These are phyloP conservation scores for Belonocnema kinseyi DNA, from an alignment of 1,140 invertebrate genomes.

Conservation along the genomic window DNA sequence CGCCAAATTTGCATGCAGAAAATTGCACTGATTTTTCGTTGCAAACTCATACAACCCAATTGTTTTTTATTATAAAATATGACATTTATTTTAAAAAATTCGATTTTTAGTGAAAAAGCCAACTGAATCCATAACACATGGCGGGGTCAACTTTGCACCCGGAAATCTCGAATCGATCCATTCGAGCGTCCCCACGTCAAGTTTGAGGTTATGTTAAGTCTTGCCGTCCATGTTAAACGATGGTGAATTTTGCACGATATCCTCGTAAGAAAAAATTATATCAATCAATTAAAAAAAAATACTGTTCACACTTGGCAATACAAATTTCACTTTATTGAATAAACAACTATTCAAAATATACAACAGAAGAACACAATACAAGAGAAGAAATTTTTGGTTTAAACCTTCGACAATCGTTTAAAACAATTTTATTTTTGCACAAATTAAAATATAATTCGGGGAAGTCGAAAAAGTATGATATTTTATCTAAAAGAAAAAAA, in stretches of 20 bases:
- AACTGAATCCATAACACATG: not conserved
- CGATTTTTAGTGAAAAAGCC: not conserved
- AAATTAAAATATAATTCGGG: not conserved
- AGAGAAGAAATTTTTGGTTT: not conserved
- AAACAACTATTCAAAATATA: not conserved
- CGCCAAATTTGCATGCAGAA: too few species aligned
- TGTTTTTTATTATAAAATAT: too few species aligned
- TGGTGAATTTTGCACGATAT: not conserved
- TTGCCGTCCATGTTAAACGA: not conserved
- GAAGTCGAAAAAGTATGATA: not conserved
- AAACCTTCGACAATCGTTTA: not conserved
- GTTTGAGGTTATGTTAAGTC: slow-evolving; percentile 2
- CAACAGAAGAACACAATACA: slow-evolving; percentile 31
- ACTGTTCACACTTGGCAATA: slow-evolving; percentile 32
- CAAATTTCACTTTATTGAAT: slow-evolving; percentile 34
- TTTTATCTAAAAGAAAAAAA: too few species aligned
- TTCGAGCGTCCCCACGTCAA: not conserved
- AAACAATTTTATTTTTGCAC: not conserved
- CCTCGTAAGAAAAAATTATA: slow-evolving; percentile 20
- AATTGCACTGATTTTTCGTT: too few species aligned
- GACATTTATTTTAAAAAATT: not conserved
- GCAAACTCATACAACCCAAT: too few species aligned
- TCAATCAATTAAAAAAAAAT: slow-evolving; percentile 33
- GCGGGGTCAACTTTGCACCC: not conserved
- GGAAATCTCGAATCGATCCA: not conserved